phyloP scores from a whole-genome alignment of 2,113 vertebrate species.

The Pterocles gutturalis region DNA sequence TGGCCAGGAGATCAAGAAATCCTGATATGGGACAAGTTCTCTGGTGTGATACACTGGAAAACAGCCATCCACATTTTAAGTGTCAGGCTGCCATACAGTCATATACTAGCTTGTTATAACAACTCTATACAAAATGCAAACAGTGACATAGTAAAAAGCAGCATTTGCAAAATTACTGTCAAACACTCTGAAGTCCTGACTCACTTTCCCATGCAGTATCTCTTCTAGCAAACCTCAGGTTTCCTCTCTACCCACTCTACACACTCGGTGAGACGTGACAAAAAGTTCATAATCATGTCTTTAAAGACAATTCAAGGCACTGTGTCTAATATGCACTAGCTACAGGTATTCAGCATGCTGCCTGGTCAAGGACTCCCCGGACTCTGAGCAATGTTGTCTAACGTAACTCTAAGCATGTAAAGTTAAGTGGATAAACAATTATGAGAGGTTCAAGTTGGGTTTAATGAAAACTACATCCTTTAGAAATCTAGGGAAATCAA shows the following conservation, averaged over 20 bases:
- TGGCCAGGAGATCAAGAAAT: background rate
- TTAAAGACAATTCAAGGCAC: background rate
- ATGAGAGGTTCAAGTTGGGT: background rate
- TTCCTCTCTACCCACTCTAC: background rate
- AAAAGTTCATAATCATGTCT: background rate
- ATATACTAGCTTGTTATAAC: background rate
- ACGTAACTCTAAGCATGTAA: background rate
- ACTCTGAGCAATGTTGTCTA: background rate
- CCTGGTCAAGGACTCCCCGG: background rate
- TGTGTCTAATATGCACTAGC: background rate
- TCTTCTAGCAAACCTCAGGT: background rate
- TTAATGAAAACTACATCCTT: background rate
- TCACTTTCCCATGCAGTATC: background rate
- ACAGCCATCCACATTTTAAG: background rate
- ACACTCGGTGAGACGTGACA: background rate
- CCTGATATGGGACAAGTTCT: background rate
- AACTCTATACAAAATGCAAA: background rate
- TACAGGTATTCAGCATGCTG: background rate
- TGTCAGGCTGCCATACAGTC: background rate
- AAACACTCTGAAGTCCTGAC: background rate
- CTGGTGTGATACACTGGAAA: background rate
- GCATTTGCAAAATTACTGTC: background rate
- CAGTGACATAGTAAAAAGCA: background rate
- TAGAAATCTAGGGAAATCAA: background rate
- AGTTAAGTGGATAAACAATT: constrained; percentile 9